phyloP scores from a whole-genome alignment of 2,113 vertebrate species.

The Corythaixoides concolor region DNA sequence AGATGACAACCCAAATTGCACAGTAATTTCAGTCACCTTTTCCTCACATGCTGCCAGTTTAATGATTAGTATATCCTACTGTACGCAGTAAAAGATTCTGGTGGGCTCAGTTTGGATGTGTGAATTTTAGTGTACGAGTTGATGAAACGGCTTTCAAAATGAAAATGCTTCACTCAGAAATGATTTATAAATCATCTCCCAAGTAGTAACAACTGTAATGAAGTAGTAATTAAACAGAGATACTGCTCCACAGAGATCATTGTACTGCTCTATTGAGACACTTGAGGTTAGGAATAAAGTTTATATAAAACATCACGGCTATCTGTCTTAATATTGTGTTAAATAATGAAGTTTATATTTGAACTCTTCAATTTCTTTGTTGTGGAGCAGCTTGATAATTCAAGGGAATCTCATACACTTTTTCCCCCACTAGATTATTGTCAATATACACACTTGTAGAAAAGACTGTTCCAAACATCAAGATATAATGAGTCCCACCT shows the following conservation, averaged over 20 bases:
- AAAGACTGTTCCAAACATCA: background rate
- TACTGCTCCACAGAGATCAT: background rate
- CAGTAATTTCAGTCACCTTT: background rate
- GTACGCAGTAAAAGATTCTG: background rate
- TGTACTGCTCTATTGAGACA: background rate
- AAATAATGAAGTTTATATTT: background rate
- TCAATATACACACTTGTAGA: background rate
- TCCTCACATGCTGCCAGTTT: background rate
- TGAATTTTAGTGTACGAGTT: background rate
- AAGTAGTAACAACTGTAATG: background rate
- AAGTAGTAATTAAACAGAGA: constrained; percentile 20
- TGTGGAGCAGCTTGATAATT: background rate
- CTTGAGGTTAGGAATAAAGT: background rate
- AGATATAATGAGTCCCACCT: background rate
- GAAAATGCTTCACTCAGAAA: constrained; percentile 12
- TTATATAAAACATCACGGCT: background rate
- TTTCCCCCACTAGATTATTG: background rate
- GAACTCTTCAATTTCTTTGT: background rate
- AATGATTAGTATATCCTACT: background rate
- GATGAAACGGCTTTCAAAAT: constrained; percentile 15
- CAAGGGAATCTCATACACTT: background rate
- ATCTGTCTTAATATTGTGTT: background rate
- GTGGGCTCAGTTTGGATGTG: background rate
- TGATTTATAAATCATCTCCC: constrained; percentile 15
- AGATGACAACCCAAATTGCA: background rate